Base-by-base conservation (phyloP, 2,888 invertebrate genomes). In the Chymomyza caudatula region DNA sequence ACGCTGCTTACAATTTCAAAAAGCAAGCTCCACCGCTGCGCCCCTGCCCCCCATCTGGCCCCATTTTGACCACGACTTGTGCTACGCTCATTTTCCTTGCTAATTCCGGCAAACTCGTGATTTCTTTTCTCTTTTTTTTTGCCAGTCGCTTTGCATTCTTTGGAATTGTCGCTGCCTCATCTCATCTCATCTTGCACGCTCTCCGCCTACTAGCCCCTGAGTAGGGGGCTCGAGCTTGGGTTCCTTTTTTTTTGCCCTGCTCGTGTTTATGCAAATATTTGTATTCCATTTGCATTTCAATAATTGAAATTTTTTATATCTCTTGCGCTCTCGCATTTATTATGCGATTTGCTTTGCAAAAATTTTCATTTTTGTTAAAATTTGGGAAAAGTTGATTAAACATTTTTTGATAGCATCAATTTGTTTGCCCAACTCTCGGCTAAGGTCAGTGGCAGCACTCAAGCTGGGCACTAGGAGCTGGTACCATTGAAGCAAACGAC, bases 271-370 rank as follows among this genome's bases (percentile, higher is more conserved):
- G 86, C 86, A 80, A 80, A 80, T 80, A 80, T 86, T 80, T 80
- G 85, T 85, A 77, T 86, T 85, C 86, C 79, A 80, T 80, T 80
- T 80, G 79, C 79, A 86, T 80, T 86, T 85, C 81, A 80, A 83
- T 84, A 86, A 80, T 80, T 86, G 79, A 80, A 80, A 81, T 77
- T 85, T n/a, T 84, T 85, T 80, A 77, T 77, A 68, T 77, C 63
- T 65, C 63, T 54, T 60, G 62, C 69, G 63, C 65, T 65, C 56
- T 67, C 64, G 25, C 52, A 43, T 51, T 56, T 19, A 82, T 79
- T 85, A 82, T 79, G 83, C 74, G 71, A 81, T 84, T 78, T 78
- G 64, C 57, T 44, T 44, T 44, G 56, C 15, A 47, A 60, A 66
- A 71, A 70, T 65, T 72, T 72, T 72, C 51, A 77, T 74, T 77